phyloP scores from a whole-genome alignment of 2,113 vertebrate genomes.

The Lontra canadensis region DNA sequence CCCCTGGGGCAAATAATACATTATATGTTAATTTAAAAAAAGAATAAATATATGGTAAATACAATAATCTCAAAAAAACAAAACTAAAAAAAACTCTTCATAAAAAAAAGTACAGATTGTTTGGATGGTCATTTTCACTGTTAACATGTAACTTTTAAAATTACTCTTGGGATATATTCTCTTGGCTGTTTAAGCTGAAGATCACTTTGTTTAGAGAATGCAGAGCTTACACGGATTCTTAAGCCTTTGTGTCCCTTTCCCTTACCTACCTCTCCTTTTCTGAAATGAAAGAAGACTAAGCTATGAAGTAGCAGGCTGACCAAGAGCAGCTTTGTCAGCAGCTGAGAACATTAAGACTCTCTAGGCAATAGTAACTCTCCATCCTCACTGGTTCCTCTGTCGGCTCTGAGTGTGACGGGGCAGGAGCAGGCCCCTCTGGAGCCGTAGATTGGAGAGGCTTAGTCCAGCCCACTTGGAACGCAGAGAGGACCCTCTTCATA shows the following conservation, averaged over 20 bases:
- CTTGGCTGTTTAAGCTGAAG: background rate
- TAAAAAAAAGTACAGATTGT: background rate
- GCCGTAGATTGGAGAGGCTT: background rate
- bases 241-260: background rate
- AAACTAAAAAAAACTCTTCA: too few species aligned
- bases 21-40: too few species aligned
- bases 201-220: background rate
- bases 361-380: background rate
- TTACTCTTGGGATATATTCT: background rate
- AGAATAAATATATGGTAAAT: too few species aligned
- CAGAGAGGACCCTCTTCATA: background rate
- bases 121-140: background rate
- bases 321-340: conserved; percentile 19
- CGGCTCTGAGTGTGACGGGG: background rate
- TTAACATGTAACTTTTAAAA: background rate
- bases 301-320: background rate
- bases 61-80: too few species aligned
- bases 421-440: background rate
- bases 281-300: conserved; percentile 48
- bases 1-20: too few species aligned
- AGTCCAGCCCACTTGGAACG: background rate
- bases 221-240: background rate
- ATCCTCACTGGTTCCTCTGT: background rate
- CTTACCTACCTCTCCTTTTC: background rate
- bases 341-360: conserved; percentile 21